Evolutionary conservation across 2,888 invertebrate genomes (phyloP).

Genomic region (Leptura quadrifasciata): DNA sequence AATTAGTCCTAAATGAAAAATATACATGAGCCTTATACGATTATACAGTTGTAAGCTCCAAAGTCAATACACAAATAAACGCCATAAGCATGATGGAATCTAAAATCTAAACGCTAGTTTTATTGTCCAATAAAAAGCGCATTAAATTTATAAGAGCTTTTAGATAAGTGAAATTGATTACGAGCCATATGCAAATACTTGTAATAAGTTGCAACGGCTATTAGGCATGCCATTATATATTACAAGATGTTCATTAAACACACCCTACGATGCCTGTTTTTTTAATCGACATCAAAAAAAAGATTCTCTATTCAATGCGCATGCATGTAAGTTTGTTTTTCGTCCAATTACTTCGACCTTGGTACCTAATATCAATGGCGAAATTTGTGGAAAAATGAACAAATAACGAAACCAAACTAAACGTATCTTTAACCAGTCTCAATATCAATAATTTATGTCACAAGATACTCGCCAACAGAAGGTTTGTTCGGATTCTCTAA

Average conservation of each 20-base stretch:
- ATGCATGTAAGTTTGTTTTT: no score
- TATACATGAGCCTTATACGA: constrained; percentile 9
- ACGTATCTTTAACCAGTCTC: no score
- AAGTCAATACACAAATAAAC: constrained; percentile 38
- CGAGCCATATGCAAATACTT: constrained; percentile 20
- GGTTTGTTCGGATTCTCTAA: no score
- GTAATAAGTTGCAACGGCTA: constrained; percentile 11
- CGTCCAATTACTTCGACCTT: no score
- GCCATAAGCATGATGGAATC: constrained; percentile 35
- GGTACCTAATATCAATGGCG: no score
- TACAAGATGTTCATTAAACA: neutral
- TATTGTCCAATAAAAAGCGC: constrained; percentile 37
- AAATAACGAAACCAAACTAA: no score
- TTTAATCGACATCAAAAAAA: neutral
- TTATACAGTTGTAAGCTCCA: constrained; percentile 24
- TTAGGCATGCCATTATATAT: neutral
- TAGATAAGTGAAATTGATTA: constrained; percentile 32
- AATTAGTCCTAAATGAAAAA: constrained; percentile 37
- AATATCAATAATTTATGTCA: no score
- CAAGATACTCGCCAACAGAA: no score
- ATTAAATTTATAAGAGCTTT: constrained; percentile 37
- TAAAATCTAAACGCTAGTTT: constrained; percentile 35
- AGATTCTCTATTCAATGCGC: no score
- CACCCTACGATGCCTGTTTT: neutral
- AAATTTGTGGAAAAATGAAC: no score